Conservation (phyloP, 2,113 vertebrate genomes). For the Prolemur simus region DNA sequence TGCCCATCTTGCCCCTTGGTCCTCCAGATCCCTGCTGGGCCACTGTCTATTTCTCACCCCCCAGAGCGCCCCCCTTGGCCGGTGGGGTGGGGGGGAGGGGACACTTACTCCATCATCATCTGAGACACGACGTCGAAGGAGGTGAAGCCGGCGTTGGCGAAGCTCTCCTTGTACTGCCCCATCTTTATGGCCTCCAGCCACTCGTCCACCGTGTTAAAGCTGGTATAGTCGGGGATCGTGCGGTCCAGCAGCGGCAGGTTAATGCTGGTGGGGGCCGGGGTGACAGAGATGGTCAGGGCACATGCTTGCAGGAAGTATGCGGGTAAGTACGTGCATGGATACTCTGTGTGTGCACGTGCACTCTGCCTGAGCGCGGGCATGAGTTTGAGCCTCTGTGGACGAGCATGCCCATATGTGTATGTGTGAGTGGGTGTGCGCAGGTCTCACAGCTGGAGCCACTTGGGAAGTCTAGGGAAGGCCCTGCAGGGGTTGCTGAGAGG, state of each 20-base stretch:
- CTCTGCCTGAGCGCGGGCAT: accelerated
- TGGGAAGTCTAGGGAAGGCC: neutral
- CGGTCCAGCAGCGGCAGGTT: slow-evolving; percentile 96
- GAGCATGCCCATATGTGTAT: accelerated
- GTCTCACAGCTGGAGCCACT: neutral
- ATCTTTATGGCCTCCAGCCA: slow-evolving; percentile 99
- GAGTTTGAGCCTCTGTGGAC: neutral
- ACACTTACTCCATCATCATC: slow-evolving; percentile 96
- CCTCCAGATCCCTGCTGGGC: neutral
- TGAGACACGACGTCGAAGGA: slow-evolving; percentile 95
- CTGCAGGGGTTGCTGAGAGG: neutral
- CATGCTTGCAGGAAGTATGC: accelerated
- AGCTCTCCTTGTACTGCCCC: slow-evolving; percentile 98
- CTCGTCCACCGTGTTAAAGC: slow-evolving; percentile 95
- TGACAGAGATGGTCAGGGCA: slow-evolving; percentile 1
- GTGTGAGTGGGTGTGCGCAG: neutral
- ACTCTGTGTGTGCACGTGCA: accelerated
- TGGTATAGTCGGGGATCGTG: slow-evolving; percentile 95
- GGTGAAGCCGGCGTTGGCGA: slow-evolving; percentile 91
- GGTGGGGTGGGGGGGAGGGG: neutral
- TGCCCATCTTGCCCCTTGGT: neutral
- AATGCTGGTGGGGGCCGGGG: slow-evolving; percentile 84
- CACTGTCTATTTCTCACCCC: neutral
- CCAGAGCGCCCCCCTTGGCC: neutral
- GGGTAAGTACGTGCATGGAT: neutral